Percentiles rank a stretch among this genome's conserved stretches.
Conservation (phyloP, 2,797 vertebrate species). For the Malacoraja senta region DNA sequence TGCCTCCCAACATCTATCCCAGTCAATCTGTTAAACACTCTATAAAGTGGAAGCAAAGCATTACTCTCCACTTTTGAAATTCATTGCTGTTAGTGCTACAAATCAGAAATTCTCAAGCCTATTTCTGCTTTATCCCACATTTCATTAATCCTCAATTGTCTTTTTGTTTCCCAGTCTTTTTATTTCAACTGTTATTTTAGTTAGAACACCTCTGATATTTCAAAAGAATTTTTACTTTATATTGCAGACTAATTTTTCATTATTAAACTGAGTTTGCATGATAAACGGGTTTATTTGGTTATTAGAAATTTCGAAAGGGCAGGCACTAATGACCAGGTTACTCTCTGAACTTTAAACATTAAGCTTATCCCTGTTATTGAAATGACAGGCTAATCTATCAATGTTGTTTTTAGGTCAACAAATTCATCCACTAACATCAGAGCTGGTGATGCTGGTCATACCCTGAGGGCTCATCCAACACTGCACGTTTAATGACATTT, state of each 20-base stretch:
- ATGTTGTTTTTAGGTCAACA: constrained; percentile 26
- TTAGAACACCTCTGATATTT: neutral
- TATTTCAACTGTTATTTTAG: neutral
- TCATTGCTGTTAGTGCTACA: too few species aligned
- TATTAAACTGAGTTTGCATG: neutral
- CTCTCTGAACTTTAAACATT: neutral
- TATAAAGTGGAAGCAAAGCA: too few species aligned
- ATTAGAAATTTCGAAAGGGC: neutral
- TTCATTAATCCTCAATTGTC: neutral
- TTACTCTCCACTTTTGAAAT: too few species aligned
- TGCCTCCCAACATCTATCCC: neutral
- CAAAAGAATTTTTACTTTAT: neutral
- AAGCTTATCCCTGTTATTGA: neutral
- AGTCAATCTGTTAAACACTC: too few species aligned
- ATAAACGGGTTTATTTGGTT: neutral
- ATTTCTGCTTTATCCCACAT: neutral
- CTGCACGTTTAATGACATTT: neutral
- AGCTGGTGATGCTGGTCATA: neutral
- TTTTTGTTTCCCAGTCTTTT: neutral
- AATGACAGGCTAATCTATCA: neutral
- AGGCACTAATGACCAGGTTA: neutral
- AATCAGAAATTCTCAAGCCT: too few species aligned
- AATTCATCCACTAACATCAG: neutral
- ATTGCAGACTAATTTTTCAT: neutral
- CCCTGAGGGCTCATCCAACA: neutral